Percentiles rank a stretch among this genome's conserved stretches.
Evolutionary conservation across 1,140 invertebrate genomes (phyloP).

Genomic region (Elymnias hypermnestra): DNA sequence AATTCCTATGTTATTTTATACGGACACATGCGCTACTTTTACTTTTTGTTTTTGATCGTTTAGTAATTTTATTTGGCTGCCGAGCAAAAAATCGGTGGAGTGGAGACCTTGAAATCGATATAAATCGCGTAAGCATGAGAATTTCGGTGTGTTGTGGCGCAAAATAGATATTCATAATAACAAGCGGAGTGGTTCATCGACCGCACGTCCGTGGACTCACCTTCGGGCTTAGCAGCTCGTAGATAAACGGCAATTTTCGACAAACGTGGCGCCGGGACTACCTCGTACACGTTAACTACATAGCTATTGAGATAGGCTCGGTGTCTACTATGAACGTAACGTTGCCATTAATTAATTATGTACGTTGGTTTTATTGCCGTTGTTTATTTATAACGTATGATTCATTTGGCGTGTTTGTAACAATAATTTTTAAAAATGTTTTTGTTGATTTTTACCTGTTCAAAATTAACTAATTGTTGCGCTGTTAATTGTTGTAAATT

Average conservation of each 20-base stretch:
- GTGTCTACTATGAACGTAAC: not conserved
- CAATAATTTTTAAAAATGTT: too few relatives aligned
- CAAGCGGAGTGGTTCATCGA: slow-evolving; percentile 36
- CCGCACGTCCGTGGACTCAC: slow-evolving; percentile 36
- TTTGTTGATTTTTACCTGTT: too few relatives aligned
- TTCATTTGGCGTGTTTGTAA: too few relatives aligned
- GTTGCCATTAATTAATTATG: not conserved
- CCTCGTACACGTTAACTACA: slow-evolving; percentile 16
- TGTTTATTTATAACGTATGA: too few relatives aligned
- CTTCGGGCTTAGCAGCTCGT: slow-evolving; percentile 27
- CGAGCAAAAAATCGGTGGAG: slow-evolving; percentile 14
- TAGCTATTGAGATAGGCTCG: slow-evolving; percentile 32
- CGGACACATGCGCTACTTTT: slow-evolving; percentile 9
- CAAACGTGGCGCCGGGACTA: slow-evolving; percentile 12
- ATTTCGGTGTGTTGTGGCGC: slow-evolving; percentile 37
- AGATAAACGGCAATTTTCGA: slow-evolving; percentile 36
- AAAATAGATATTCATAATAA: slow-evolving; percentile 50
- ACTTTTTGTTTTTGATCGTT: slow-evolving; percentile 15
- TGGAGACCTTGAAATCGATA: slow-evolving; percentile 33
- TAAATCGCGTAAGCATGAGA: slow-evolving; percentile 32
- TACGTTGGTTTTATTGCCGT: not conserved
- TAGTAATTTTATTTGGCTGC: slow-evolving; percentile 14
- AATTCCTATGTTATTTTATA: slow-evolving; percentile 1
- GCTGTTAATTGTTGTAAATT: too few relatives aligned
- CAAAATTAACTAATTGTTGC: too few relatives aligned